Evolutionary conservation across 2,888 invertebrate species (phyloP), one percentile per base, ranked within the genome.

Genomic region (Drosophila percnosoma): DNA sequence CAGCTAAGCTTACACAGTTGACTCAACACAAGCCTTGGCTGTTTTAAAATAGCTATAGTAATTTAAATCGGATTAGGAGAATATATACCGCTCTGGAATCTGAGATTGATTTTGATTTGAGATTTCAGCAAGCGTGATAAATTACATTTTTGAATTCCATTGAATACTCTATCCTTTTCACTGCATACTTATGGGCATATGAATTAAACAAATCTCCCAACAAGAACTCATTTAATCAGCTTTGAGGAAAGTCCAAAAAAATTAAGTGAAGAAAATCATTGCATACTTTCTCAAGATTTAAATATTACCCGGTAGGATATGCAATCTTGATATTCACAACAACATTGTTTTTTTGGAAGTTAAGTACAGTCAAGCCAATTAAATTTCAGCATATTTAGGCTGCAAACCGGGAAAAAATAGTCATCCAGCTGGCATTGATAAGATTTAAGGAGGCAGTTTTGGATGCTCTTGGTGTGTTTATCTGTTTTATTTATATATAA

Each of bases 401-500:
- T 13, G 45, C 21, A 15, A 21, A 15, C 15, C 7, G 15, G 4
- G 8, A 45, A 45, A 45, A 15, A 7, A 15, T 7, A 24, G 7
- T 24, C 15, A 15, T 8, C 13, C 45, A 45, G 4, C 45, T 24
- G 21, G 7, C 15, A 8, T 45, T 2, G 21, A 24, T 8, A 24
- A 45, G 15, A 45, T 21, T 24, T 15, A 15, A 24, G 21, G 3
- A 45, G 4, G 1, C 45, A 64, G 21, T 29, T 31, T 57, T 36
- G 21, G 2, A 0, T 24, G 21, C 4, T 54, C 1, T 36, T 29
- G 1, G 11, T 45, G 7, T 53, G 51, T 13, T 18, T 38, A n/a
- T 62, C 53, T 18, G 38, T 63, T 77, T 77, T 80, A 80, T 77
- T 77, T 21, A 54, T 53, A 57, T 63, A 36, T 76, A 60, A 71